Conservation (phyloP, 1,140 invertebrate species). For the Procambarus clarkii region DNA sequence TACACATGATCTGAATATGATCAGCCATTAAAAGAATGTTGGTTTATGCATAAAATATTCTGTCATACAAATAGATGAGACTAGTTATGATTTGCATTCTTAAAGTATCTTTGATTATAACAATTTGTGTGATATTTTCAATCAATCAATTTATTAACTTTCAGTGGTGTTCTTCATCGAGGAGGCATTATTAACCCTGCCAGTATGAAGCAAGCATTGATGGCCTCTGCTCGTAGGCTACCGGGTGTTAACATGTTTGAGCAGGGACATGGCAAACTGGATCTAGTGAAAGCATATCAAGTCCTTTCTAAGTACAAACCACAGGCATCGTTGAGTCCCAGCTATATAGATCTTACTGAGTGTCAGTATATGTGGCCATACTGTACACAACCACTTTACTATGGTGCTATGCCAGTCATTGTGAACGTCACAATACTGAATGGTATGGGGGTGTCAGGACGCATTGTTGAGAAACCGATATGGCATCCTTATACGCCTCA, state of each 20-base stretch:
- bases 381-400: slow-evolving; percentile 95
- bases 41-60: too few species aligned
- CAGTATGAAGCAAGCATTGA: slow-evolving; percentile 95
- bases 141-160: neutral
- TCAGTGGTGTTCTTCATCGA: slow-evolving; percentile 77
- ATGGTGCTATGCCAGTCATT: slow-evolving; percentile 89
- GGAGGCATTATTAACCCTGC: slow-evolving; percentile 89
- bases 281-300: slow-evolving; percentile 90
- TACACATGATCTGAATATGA: too few species aligned
- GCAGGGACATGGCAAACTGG: slow-evolving; percentile 95
- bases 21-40: too few species aligned
- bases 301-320: slow-evolving; percentile 88
- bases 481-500: slow-evolving; percentile 93
- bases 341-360: slow-evolving; percentile 93
- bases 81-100: too few species aligned
- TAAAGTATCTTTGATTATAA: neutral
- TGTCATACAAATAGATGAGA: too few species aligned
- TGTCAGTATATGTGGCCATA: slow-evolving; percentile 99
- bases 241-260: slow-evolving; percentile 96
- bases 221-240: slow-evolving; percentile 89
- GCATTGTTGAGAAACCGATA: slow-evolving; percentile 82
- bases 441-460: slow-evolving; percentile 90
- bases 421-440: slow-evolving; percentile 94
- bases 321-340: slow-evolving; percentile 84
- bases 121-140: neutral